These are phyloP conservation scores for Hippocampus barbouri DNA, from an alignment of 2,113 vertebrate genomes.

Conservation along the genomic window DNA sequence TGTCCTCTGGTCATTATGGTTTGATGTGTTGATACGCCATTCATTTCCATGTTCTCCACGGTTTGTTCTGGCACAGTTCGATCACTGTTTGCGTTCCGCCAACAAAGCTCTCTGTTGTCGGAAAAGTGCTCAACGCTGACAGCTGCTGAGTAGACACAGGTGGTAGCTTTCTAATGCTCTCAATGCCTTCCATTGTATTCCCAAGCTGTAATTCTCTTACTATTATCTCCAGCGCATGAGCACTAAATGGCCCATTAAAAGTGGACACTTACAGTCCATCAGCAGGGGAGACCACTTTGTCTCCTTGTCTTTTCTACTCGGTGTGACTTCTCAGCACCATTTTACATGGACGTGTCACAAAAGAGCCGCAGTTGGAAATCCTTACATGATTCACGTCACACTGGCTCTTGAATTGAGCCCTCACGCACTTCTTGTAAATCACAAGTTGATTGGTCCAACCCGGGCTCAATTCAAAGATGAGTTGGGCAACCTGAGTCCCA, in stretches of 20 bases:
- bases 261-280: conserved; percentile 54
- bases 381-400: conserved; percentile 1
- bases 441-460: neutral
- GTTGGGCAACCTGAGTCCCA: neutral
- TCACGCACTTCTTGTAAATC: neutral
- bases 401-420: neutral
- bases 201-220: conserved; percentile 28
- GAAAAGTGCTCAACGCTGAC: conserved; percentile 25
- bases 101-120: conserved; percentile 46
- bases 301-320: conserved; percentile 47
- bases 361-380: conserved; percentile 45
- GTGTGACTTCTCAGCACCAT: conserved; percentile 46
- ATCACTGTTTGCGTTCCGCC: conserved; percentile 19
- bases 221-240: conserved; percentile 38
- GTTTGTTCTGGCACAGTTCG: neutral
- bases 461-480: neutral
- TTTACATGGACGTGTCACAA: conserved; percentile 41
- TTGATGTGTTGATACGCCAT: neutral
- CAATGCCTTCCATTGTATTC: conserved; percentile 43
- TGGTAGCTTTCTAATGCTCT: conserved; percentile 67
- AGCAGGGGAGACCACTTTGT: conserved; percentile 54
- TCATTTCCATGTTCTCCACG: neutral
- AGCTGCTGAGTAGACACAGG: conserved; percentile 51
- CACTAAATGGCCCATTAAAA: conserved; percentile 67
- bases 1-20: neutral